A percentile compares a stretch with the other conserved stretches of the same genome.
phyloP scores from a whole-genome alignment of 2,113 vertebrate genomes.

The Antechinus stuartii region DNA sequence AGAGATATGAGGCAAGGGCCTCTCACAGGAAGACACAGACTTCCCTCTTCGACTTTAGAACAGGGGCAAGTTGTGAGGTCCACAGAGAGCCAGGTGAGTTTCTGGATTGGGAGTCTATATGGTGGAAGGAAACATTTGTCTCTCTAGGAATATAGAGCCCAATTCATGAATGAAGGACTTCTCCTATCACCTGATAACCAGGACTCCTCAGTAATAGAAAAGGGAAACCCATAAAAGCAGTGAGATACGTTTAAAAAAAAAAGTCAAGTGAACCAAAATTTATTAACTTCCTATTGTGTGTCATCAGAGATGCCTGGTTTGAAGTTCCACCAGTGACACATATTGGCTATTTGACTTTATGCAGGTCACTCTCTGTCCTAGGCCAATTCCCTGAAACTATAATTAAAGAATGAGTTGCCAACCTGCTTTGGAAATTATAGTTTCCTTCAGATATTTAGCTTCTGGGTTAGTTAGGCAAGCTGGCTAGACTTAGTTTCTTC shows the following conservation, averaged over 20 bases:
- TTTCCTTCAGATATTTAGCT: neutral
- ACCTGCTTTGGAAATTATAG: neutral
- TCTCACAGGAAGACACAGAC: neutral
- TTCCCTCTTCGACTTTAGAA: neutral
- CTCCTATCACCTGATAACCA: conserved; percentile 82
- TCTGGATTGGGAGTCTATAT: neutral
- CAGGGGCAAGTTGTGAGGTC: neutral
- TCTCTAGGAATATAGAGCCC: neutral
- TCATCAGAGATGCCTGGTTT: neutral
- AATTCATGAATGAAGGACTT: conserved; percentile 28
- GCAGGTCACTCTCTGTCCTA: neutral
- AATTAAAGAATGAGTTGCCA: neutral
- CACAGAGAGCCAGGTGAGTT: neutral
- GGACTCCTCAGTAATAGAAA: conserved; percentile 61
- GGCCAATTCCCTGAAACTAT: neutral
- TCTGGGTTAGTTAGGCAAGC: neutral
- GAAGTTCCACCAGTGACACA: neutral
- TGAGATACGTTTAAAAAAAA: conserved; percentile 29
- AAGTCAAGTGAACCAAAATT: neutral
- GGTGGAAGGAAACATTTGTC: neutral
- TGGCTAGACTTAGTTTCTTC: neutral
- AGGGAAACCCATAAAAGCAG: conserved; percentile 48
- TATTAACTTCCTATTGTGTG: neutral
- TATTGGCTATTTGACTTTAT: neutral
- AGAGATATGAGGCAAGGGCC: neutral